phyloP scores from a whole-genome alignment of 2,113 vertebrate species.

The Grallaria varia region DNA sequence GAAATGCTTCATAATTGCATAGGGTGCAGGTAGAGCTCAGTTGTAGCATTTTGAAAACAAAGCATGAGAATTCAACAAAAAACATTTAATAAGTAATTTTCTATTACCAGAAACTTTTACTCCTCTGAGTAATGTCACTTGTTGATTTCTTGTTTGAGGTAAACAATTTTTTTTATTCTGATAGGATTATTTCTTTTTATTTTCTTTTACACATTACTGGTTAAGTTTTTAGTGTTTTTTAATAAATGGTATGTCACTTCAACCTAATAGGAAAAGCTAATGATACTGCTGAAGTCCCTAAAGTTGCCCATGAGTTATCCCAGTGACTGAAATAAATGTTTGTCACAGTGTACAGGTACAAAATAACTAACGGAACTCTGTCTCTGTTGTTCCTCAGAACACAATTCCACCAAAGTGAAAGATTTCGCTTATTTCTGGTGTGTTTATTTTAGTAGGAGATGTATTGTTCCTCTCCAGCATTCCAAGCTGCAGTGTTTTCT shows the following conservation, averaged over 20 bases:
- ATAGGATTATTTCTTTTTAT: background rate
- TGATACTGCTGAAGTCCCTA: background rate
- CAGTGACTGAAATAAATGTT: background rate
- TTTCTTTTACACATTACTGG: background rate
- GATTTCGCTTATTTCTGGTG: background rate
- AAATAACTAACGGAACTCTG: background rate
- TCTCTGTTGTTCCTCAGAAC: background rate
- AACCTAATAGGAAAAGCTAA: background rate
- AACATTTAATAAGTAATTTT: background rate
- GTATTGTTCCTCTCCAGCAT: background rate
- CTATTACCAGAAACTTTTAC: background rate
- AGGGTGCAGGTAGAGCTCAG: background rate
- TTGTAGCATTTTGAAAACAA: slow-evolving; percentile 1
- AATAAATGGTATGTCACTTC: background rate
- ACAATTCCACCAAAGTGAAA: background rate
- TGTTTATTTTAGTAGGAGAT: background rate
- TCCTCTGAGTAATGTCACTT: slow-evolving; percentile 5
- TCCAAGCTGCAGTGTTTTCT: background rate
- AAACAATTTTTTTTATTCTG: background rate
- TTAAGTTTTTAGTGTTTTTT: background rate
- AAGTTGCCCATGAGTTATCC: background rate
- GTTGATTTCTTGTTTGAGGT: slow-evolving; percentile 14
- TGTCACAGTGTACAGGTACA: background rate
- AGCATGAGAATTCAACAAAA: background rate
- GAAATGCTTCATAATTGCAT: background rate